Base-by-base conservation (phyloP, 2,797 vertebrate species). In the Tympanoctomys barrerae region DNA sequence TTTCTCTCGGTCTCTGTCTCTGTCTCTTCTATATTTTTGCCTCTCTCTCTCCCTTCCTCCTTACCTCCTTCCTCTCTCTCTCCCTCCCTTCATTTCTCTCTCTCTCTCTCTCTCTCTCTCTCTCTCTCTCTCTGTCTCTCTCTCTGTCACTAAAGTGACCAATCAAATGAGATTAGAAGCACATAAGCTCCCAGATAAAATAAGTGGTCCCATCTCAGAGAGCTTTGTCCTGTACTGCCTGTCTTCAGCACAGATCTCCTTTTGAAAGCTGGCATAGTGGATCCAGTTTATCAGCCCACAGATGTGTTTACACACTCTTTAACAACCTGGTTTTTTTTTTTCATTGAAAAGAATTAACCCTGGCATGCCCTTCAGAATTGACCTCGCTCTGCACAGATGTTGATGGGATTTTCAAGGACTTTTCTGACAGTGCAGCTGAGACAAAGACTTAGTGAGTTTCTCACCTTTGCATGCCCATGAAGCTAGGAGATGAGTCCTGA, bases 311-410 rank as follows among this genome's bases (percentile, higher is more conserved):
- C 16, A 86, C n/a, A 89, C 52, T 36, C 62, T 71, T 26, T 22
- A 26, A 33, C 12, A 13, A 5, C 28, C 24, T 19, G 46, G 49
- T 24, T 68, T 49, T 46, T 0, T 33, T 42, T 68, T 70, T 33
- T 57, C 22, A 54, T 57, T 70, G 52, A 26, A 52, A 88, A 93
- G 39, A 42, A 73, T 73, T 14, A n/a, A 42, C 54, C 24, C n/a
- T 14, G 2, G 77, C 33, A 96, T 4, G 19, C 12, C 5, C 52
- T 66, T 24, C 16, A 62, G 59, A 57, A 62, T 11, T 31, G 28
- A 86, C 49, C 39, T 8, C 36, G 6, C 52, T 28, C 59, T 5
- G 0, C 0, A 0, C 54, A 39, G 54, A 28, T 0, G 0, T 36
- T 19, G 24, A 7, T 2, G 22, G 18, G 49, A 8, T 28, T 12